Conservation (phyloP, 2,888 invertebrate species). For the Chesias legatella region DNA sequence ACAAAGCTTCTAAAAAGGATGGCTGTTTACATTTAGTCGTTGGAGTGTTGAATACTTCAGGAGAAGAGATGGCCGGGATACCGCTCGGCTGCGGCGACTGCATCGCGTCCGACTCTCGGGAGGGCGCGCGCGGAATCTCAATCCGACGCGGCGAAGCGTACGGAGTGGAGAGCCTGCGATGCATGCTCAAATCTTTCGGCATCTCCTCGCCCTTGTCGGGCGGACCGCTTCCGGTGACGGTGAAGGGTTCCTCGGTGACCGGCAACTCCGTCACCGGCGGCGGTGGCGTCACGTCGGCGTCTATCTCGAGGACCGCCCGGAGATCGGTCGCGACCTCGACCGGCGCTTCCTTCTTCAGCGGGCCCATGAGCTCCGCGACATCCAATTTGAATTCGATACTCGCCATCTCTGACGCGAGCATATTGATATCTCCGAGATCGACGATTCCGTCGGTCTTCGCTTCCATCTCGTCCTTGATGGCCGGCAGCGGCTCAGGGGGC, state of each 20-base stretch:
- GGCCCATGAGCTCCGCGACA: not conserved
- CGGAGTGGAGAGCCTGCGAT: slow-evolving; percentile 68
- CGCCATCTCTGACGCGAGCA: slow-evolving; percentile 2
- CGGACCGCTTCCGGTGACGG: slow-evolving; percentile 2
- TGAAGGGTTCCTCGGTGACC: not conserved
- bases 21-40: slow-evolving; percentile 73
- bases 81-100: slow-evolving; percentile 88
- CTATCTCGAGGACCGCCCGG: slow-evolving; percentile 6
- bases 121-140: slow-evolving; percentile 81
- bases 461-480: slow-evolving; percentile 16
- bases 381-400: slow-evolving; percentile 8
- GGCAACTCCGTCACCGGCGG: not conserved
- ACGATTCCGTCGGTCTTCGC: not conserved
- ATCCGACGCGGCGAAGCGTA: slow-evolving; percentile 70
- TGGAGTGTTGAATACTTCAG: slow-evolving; percentile 82
- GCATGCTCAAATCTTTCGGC: slow-evolving; percentile 82
- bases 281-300: not conserved
- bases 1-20: slow-evolving; percentile 81
- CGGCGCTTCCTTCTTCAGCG: slow-evolving; percentile 1
- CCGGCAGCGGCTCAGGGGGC: slow-evolving; percentile 34
- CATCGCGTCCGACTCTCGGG: slow-evolving; percentile 85
- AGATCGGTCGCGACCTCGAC: slow-evolving; percentile 11
- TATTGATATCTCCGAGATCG: slow-evolving; percentile 8
- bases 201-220: slow-evolving; percentile 73
- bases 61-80: slow-evolving; percentile 85